Evolutionary conservation across 2,797 vertebrate genomes (phyloP).

Genomic region (Melanotaenia boesemani): DNA sequence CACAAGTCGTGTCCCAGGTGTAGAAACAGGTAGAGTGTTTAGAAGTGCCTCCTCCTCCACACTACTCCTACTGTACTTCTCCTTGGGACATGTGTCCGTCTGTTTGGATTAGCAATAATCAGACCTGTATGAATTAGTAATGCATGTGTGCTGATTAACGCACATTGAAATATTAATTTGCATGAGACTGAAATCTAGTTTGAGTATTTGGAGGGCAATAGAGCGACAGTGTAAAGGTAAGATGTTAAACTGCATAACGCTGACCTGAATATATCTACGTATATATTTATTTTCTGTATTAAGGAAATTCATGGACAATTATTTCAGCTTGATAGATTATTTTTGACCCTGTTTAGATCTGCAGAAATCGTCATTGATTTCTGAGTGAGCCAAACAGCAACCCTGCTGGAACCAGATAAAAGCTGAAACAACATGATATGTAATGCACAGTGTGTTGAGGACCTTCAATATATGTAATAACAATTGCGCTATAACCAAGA

Average conservation of each 20-base stretch:
- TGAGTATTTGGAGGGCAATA: constrained; percentile 23
- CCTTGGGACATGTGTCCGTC: constrained; percentile 53
- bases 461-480: constrained; percentile 15
- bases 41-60: constrained; percentile 68
- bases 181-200: constrained; percentile 58
- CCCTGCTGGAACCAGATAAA: neutral
- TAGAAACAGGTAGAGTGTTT: constrained; percentile 88
- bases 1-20: constrained; percentile 86
- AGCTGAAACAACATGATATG: neutral
- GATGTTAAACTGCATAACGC: constrained; percentile 1
- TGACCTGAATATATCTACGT: neutral
- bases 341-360: neutral
- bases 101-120: constrained; percentile 49
- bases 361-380: neutral
- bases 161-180: constrained; percentile 62
- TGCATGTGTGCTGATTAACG: constrained; percentile 61
- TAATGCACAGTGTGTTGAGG: constrained; percentile 1
- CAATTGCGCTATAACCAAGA: neutral
- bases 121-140: constrained; percentile 32
- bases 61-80: constrained; percentile 60
- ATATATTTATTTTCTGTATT: neutral
- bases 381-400: neutral
- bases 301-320: neutral
- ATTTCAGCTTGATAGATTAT: neutral
- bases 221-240: neutral